Evolutionary conservation across 1,140 invertebrate species (phyloP).

Genomic region (Drosophila kanapiae): DNA sequence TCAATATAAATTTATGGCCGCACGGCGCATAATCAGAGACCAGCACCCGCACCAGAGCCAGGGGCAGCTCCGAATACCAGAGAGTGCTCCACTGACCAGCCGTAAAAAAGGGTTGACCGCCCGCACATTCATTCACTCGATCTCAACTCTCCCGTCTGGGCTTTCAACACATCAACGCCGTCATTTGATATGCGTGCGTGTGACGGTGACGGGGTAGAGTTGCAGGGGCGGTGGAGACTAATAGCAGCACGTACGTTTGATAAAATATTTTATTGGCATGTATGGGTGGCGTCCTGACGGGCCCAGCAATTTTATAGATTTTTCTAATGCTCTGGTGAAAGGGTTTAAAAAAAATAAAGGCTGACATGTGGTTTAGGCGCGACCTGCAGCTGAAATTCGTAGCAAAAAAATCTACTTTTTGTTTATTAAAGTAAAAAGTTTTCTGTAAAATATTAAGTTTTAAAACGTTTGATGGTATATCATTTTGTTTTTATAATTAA

Average conservation of each 20-base stretch:
- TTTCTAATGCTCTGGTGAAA: slow-evolving; percentile 52
- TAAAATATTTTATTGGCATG: slow-evolving; percentile 84
- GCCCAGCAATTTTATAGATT: slow-evolving; percentile 76
- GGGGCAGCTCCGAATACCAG: slow-evolving; percentile 1
- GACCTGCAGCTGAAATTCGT: background rate
- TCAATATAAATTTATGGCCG: slow-evolving; percentile 82
- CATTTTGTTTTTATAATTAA: background rate
- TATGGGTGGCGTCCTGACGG: slow-evolving; percentile 55
- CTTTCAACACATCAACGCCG: slow-evolving; percentile 80
- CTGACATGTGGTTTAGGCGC: background rate
- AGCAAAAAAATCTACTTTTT: background rate
- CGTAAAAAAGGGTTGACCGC: slow-evolving; percentile 45
- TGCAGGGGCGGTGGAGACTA: slow-evolving; percentile 41
- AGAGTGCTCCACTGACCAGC: slow-evolving; percentile 23
- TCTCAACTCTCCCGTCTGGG: slow-evolving; percentile 49
- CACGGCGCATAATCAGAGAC: slow-evolving; percentile 76
- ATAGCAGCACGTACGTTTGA: slow-evolving; percentile 81
- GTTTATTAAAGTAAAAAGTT: background rate
- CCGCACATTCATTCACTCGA: slow-evolving; percentile 40
- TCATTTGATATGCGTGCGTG: slow-evolving; percentile 81
- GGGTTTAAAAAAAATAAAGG: background rate
- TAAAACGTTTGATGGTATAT: accelerated
- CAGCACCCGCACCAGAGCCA: slow-evolving; percentile 16
- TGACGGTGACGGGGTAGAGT: slow-evolving; percentile 26
- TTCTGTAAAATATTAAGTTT: background rate